Evolutionary conservation across 2,797 vertebrate genomes (phyloP).

Genomic region (Poecilia gillii): DNA sequence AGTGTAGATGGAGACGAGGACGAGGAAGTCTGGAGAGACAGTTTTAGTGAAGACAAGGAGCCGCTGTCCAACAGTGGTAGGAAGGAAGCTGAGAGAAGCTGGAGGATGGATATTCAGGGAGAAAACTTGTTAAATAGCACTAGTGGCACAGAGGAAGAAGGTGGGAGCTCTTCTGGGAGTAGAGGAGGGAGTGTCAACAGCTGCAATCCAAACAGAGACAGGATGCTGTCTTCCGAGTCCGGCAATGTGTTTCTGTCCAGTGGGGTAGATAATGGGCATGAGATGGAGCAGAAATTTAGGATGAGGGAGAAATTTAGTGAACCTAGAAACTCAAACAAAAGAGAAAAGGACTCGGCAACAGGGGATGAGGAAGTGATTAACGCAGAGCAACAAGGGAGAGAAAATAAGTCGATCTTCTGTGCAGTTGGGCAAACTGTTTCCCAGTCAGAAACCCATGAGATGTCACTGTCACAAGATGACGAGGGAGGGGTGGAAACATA

Average conservation of each 20-base stretch:
- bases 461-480: conserved; percentile 39
- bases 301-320: conserved; percentile 77
- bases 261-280: conserved; percentile 66
- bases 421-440: conserved; percentile 75
- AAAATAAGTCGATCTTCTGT: conserved; percentile 68
- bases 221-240: conserved; percentile 67
- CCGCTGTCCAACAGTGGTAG: conserved; percentile 45
- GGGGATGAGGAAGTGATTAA: conserved; percentile 38
- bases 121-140: conserved; percentile 53
- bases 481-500: conserved; percentile 39
- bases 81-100: conserved; percentile 28
- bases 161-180: conserved; percentile 45
- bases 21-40: conserved; percentile 37
- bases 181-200: conserved; percentile 70
- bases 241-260: conserved; percentile 77
- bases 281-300: conserved; percentile 63
- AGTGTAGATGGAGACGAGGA: conserved; percentile 59
- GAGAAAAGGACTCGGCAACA: conserved; percentile 14
- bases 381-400: conserved; percentile 23
- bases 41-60: conserved; percentile 30
- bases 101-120: conserved; percentile 34
- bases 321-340: conserved; percentile 11
- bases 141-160: conserved; percentile 68
- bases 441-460: conserved; percentile 27
- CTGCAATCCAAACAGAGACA: conserved; percentile 55